Evolutionary conservation across 2,113 vertebrate species (phyloP).

Genomic region (Egretta garzetta): DNA sequence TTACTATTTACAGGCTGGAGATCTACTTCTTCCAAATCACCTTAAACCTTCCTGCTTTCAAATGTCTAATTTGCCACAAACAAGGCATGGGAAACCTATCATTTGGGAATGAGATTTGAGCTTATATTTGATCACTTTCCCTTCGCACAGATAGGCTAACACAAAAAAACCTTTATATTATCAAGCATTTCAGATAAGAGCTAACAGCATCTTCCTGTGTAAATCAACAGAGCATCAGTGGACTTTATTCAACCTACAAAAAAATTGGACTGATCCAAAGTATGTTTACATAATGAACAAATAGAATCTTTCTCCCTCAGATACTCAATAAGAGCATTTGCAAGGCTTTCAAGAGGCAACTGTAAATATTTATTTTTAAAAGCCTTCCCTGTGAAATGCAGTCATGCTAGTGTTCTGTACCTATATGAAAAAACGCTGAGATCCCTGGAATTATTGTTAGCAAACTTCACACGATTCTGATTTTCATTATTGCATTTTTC

Average conservation of each 20-base stretch:
- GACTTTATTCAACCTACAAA: neutral
- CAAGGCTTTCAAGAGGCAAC: neutral
- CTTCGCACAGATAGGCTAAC: neutral
- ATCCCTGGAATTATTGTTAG: neutral
- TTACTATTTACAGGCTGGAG: neutral
- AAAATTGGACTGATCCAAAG: neutral
- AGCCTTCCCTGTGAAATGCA: neutral
- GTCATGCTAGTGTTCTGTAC: neutral
- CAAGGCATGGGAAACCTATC: neutral
- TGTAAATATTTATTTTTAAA: neutral
- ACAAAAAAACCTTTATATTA: neutral
- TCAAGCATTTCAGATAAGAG: neutral
- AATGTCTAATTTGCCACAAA: neutral
- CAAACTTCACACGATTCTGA: neutral
- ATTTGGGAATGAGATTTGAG: neutral
- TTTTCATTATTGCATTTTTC: neutral
- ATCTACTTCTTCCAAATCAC: neutral
- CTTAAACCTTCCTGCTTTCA: neutral
- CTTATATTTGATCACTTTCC: conserved; percentile 4
- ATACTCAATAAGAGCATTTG: neutral
- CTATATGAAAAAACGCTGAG: neutral
- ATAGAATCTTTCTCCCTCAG: neutral
- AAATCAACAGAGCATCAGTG: neutral
- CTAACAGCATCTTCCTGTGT: neutral
- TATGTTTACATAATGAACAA: neutral